Evolutionary conservation across 2,888 invertebrate genomes (phyloP).

Genomic region (Cryptocephalus primarius): DNA sequence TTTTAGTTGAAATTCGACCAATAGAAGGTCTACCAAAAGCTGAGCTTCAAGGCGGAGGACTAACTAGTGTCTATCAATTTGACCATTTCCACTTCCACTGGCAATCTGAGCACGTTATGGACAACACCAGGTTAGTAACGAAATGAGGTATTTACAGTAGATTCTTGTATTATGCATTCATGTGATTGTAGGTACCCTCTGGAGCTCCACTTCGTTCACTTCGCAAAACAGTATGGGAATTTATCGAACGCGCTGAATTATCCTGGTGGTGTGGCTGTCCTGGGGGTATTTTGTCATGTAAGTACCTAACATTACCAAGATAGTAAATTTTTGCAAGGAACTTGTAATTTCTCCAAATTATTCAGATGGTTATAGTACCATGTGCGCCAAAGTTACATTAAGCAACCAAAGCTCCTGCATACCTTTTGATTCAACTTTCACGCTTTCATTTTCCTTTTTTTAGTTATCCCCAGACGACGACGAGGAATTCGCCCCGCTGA

Average conservation of each 20-base stretch:
- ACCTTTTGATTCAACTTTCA: no score
- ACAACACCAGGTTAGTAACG: conserved; percentile 38
- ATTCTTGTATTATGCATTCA: no score
- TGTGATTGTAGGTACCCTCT: conserved; percentile 46
- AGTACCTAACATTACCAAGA: no score
- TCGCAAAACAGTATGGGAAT: conserved; percentile 40
- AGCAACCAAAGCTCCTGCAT: no score
- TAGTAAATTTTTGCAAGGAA: no score
- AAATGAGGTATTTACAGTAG: no score
- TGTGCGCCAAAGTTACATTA: no score
- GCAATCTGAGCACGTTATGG: conserved; percentile 71
- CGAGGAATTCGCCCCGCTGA: conserved; percentile 26
- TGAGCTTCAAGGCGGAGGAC: conserved; percentile 45
- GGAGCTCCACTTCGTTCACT: conserved; percentile 59
- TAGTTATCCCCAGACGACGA: conserved; percentile 33
- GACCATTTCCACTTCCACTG: conserved; percentile 77
- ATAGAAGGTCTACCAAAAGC: conserved; percentile 17
- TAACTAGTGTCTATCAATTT: conserved; percentile 46
- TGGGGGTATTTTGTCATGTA: conserved; percentile 53
- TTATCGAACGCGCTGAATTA: conserved; percentile 41
- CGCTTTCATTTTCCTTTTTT: conserved; percentile 10
- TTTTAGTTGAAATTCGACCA: conserved; percentile 28
- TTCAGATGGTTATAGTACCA: no score
- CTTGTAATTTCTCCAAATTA: no score
- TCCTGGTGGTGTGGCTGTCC: conserved; percentile 49